These are phyloP conservation scores for Smutsia gigantea DNA, from an alignment of 2,797 vertebrate genomes.

Conservation along the genomic window DNA sequence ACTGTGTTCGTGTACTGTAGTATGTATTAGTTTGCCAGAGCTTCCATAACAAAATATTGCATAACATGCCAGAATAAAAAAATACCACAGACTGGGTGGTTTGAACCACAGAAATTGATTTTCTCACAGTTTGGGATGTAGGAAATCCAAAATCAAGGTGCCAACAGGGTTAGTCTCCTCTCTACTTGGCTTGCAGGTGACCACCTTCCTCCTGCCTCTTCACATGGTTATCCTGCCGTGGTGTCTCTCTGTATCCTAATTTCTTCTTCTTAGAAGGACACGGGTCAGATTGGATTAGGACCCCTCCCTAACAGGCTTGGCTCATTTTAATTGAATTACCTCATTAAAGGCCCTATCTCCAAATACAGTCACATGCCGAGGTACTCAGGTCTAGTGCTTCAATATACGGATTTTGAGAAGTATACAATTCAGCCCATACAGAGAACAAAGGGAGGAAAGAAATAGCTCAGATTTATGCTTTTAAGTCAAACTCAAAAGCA, in stretches of 20 bases:
- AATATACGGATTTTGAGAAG: neutral
- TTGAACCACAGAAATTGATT: neutral
- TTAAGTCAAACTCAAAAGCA: neutral
- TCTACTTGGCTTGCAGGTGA: neutral
- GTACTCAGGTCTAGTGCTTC: neutral
- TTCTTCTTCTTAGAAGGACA: neutral
- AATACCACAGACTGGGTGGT: neutral
- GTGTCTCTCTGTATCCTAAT: neutral
- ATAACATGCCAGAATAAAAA: neutral
- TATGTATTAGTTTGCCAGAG: neutral
- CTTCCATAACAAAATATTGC: neutral
- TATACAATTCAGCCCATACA: neutral
- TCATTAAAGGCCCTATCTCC: neutral
- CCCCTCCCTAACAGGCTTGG: neutral
- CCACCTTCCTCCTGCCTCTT: neutral
- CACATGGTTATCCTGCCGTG: neutral
- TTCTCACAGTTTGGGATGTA: neutral
- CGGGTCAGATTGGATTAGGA: neutral
- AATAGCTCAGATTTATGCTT: neutral
- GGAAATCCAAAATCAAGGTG: neutral
- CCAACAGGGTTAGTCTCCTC: neutral
- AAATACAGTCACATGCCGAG: neutral
- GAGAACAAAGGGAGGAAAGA: neutral
- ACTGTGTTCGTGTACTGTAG: too few relatives aligned
- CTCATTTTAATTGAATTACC: neutral